Conservation (phyloP, 2,797 vertebrate genomes). For the Alcedo atthis region DNA sequence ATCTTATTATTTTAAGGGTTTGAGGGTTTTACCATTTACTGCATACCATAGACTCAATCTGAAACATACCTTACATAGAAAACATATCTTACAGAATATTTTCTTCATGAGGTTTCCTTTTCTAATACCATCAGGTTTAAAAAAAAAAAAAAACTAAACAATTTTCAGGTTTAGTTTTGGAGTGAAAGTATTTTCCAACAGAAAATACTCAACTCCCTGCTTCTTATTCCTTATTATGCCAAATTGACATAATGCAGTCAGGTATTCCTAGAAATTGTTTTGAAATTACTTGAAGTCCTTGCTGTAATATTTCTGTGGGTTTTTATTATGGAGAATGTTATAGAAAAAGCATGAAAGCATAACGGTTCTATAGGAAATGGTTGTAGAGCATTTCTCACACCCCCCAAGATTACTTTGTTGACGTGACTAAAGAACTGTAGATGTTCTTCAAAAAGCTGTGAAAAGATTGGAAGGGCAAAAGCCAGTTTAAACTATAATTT, state of each 20-base stretch:
- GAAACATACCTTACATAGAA: not conserved
- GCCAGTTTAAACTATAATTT: not conserved
- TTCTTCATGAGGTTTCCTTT: not conserved
- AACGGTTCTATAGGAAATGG: not conserved
- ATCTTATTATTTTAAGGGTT: not conserved
- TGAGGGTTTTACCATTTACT: not conserved
- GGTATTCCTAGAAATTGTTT: not conserved
- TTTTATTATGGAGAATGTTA: conserved; percentile 25
- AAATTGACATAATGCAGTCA: not conserved
- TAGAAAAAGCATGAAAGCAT: conserved; percentile 14
- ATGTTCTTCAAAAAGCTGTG: conserved; percentile 13
- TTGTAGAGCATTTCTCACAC: not conserved
- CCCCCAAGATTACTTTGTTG: conserved; percentile 8
- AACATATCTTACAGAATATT: not conserved
- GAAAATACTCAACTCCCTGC: not conserved
- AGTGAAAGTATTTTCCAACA: not conserved
- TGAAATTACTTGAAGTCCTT: conserved; percentile 3
- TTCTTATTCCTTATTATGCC: not conserved
- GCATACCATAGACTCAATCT: not conserved
- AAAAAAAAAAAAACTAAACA: not conserved
- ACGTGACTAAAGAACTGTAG: not conserved
- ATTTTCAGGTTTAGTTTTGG: not conserved
- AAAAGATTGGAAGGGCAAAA: not conserved
- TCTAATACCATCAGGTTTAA: not conserved
- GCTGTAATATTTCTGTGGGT: not conserved